Evolutionary conservation across 1,140 invertebrate species (phyloP).

Genomic region (Metopolophium dirhodum): DNA sequence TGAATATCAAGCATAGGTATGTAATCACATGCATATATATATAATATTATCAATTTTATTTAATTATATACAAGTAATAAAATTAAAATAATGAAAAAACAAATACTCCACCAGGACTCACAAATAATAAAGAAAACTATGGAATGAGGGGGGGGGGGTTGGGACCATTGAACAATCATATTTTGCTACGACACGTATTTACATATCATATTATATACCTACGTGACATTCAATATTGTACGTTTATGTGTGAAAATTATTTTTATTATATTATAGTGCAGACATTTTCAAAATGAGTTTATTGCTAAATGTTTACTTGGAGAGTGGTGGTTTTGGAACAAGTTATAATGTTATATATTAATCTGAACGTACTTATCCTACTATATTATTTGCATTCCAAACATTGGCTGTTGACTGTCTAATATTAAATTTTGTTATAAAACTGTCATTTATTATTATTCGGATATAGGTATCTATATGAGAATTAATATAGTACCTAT

Average conservation of each 20-base stretch:
- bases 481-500: background rate
- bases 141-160: no score
- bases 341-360: background rate
- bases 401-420: background rate
- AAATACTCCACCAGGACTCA: background rate
- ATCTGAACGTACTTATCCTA: background rate
- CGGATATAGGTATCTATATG: background rate
- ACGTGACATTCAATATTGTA: background rate
- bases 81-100: background rate
- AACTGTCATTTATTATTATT: background rate
- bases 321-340: background rate
- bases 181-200: background rate
- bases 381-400: background rate
- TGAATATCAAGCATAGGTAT: background rate
- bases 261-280: background rate
- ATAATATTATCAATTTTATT: background rate
- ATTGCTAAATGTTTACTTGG: background rate
- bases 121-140: background rate
- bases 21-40: background rate
- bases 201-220: background rate
- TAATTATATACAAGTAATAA: background rate
- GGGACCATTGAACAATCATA: background rate
- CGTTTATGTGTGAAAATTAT: background rate
- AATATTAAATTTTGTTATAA: background rate
- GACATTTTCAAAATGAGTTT: background rate